Evolutionary conservation across 2,888 invertebrate genomes (phyloP).

Genomic region (Polydrusus tereticollis): DNA sequence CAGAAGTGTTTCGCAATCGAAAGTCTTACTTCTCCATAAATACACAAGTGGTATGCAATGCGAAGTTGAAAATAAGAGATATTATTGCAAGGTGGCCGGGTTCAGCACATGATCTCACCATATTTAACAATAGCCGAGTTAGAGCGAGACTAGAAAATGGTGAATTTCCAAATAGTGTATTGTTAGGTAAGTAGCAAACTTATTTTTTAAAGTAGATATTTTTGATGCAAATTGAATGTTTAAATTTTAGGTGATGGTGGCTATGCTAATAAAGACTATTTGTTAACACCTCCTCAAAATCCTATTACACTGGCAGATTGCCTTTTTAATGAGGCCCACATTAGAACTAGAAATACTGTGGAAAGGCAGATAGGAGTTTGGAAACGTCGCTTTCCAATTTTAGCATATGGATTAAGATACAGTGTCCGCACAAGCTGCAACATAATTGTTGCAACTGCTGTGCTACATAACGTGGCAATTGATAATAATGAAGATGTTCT

Average conservation of each 20-base stretch:
- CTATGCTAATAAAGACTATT: neutral
- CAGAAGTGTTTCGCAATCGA: slow-evolving; percentile 53
- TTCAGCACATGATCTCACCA: slow-evolving; percentile 54
- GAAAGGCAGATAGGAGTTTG: slow-evolving; percentile 1
- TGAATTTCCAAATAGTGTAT: slow-evolving; percentile 17
- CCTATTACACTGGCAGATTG: neutral
- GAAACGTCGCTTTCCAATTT: neutral
- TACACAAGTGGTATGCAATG: slow-evolving; percentile 54
- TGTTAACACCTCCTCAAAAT: neutral
- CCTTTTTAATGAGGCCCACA: slow-evolving; percentile 13
- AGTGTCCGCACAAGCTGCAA: neutral
- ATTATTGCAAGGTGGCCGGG: slow-evolving; percentile 46
- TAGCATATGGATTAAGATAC: slow-evolving; percentile 2
- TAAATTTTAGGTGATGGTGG: slow-evolving; percentile 10
- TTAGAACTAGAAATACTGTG: neutral
- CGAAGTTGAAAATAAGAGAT: slow-evolving; percentile 49
- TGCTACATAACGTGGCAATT: slow-evolving; percentile 12
- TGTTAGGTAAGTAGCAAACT: slow-evolving; percentile 30
- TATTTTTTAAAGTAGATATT: slow-evolving; percentile 4
- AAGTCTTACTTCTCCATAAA: slow-evolving; percentile 56
- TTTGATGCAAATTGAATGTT: neutral
- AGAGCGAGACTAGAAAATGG: slow-evolving; percentile 5
- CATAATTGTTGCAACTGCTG: slow-evolving; percentile 11
- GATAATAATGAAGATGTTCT: neutral
- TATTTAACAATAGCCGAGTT: slow-evolving; percentile 52